These are phyloP conservation scores for Pocota personata DNA, from an alignment of 2,888 invertebrate species.

Conservation along the genomic window DNA sequence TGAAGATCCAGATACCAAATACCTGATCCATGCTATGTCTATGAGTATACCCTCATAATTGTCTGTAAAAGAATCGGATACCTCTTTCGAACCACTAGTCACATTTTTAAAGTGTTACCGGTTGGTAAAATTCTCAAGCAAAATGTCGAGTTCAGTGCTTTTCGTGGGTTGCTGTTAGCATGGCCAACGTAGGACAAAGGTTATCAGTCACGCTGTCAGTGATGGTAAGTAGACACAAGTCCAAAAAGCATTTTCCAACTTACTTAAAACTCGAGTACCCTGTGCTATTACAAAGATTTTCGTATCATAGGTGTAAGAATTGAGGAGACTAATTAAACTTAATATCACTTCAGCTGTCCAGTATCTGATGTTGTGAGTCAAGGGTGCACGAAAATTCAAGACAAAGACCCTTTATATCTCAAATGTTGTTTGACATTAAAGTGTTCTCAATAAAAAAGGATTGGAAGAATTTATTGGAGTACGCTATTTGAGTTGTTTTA, in stretches of 20 bases:
- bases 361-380: neutral
- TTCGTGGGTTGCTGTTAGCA: neutral
- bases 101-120: neutral
- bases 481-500: no score
- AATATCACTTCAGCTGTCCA: neutral
- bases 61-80: neutral
- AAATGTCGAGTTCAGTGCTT: neutral
- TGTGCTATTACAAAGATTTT: constrained; percentile 21
- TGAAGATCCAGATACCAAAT: neutral
- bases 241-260: neutral
- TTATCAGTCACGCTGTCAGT: neutral
- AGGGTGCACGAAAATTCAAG: neutral
- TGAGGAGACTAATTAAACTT: neutral
- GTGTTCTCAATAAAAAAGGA: neutral
- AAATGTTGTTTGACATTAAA: constrained; percentile 2
- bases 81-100: neutral
- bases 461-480: no score
- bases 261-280: neutral
- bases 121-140: neutral
- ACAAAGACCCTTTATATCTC: neutral
- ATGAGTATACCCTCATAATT: neutral
- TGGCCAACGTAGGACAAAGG: neutral
- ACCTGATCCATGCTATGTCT: neutral
- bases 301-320: no score
- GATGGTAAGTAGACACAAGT: neutral